Evolutionary conservation across 2,113 vertebrate genomes (phyloP), one percentile per base, ranked within the genome.

Genomic region (Xiphophorus couchianus): DNA sequence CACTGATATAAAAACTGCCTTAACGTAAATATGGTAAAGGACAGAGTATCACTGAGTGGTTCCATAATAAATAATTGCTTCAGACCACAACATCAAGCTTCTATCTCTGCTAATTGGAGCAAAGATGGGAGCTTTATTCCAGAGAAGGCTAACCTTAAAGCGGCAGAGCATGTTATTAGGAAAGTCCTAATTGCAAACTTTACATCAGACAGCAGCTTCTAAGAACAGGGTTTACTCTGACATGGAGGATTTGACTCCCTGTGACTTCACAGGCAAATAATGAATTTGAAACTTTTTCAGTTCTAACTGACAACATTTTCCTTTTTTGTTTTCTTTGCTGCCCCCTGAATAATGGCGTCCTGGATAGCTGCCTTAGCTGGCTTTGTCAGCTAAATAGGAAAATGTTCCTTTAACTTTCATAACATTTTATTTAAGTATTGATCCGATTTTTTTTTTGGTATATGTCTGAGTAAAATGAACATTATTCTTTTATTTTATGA

Each of bases 41-140:
- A 76, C 62, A 83, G 51, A 81, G 73, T 2, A 48, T 84, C 69
- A 79, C 71, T 76, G 66, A 83, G 82, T 33, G 44, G 35, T 62
- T 77, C 69, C 70, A 73, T 76, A 58, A 81, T 71, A 75, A 86
- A 80, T 82, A 82, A 81, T 44, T 29, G 27, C 68, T 84, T 68
- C 72, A 58, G 75, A 85, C 71, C 73, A 78, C 44, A 51, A 70
- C 84, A 86, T 83, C 80, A 81, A 81, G 62, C 67, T 44, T 83
- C 73, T 75, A 66, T 75, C 42, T 54, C 5, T 58, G 51, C 71
- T 77, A 74, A 83, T 72, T 79, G 77, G 66, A 82, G 69, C 65
- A 4, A 67, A 81, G 73, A 81, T 81, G 61, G 25, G 78, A 69
- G 66, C 39, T 44, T 67, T 69, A 25, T 63, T 68, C 51, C 71